Conservation (phyloP, 1,140 invertebrate species). For the Dendrolimus kikuchii region DNA sequence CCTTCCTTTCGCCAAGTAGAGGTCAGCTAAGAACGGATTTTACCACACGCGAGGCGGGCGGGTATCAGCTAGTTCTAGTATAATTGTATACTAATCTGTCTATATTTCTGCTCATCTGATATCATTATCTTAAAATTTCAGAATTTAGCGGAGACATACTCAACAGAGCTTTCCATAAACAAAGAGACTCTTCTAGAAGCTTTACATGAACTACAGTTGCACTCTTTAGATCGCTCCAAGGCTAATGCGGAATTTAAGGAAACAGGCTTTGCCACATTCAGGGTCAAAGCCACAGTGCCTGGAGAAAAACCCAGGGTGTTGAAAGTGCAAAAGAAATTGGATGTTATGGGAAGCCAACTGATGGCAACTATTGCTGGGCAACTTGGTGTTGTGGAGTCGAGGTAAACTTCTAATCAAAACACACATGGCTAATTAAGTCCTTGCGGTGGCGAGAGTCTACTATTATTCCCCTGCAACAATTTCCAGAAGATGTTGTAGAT, state of each 20-base stretch:
- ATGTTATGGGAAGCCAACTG: conserved; percentile 70
- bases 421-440: no score
- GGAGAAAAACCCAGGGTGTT: conserved; percentile 51
- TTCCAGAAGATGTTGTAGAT: no score
- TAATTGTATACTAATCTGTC: no score
- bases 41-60: no score
- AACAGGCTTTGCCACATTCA: conserved; percentile 77
- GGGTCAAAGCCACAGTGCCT: conserved; percentile 70
- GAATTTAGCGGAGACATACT: conserved; percentile 75
- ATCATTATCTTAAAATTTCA: conserved; percentile 42
- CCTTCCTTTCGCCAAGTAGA: no score
- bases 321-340: conserved; percentile 67
- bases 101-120: conserved; percentile 6
- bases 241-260: conserved; percentile 75
- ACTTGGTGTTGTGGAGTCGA: conserved; percentile 53
- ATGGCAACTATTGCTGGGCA: conserved; percentile 71
- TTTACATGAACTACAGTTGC: conserved; percentile 75
- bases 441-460: no score
- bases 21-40: no score
- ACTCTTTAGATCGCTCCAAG: conserved; percentile 79
- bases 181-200: conserved; percentile 66
- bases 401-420: conserved; percentile 30
- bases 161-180: conserved; percentile 70
- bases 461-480: no score
- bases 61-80: no score